Evolutionary conservation across 2,888 invertebrate genomes (phyloP), one percentile per base, ranked within the genome.

Genomic region (Nasonovia ribisnigri): DNA sequence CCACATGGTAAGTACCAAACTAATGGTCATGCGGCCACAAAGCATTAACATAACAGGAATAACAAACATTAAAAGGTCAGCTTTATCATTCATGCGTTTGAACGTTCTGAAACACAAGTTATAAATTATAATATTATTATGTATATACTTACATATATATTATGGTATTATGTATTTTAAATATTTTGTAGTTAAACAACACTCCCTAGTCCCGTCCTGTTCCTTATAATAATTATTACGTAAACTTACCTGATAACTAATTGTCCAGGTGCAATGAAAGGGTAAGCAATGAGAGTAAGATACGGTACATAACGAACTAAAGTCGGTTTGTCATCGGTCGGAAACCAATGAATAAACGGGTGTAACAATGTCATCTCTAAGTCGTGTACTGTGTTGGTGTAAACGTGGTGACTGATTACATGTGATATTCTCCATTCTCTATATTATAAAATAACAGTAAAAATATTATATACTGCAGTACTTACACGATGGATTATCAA

Each of bases 381-480:
- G 95, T 98, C 98, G 95, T 97, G 96, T 8, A 97, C 96, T 0
- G 98, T 97, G 95, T 98, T 98, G 0, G 98, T 97, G 95, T 97
- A 98, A 20, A 97, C 96, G 95, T 98, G 98, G 95, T 98, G 98
- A 67, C 98, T 98, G 87, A 98, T 95, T 0, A 96, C 97, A 95
- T 98, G 98, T 0, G 97, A 97, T 77, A 98, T 96, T 94, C 98
- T 96, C 97, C 97, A 98, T 94, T 97, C 97, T 95, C 97, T 96
- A 95, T 94, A 96, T 94, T 54, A 24, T 54, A 20, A 48, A 20
- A 88, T 10, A 20, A 16, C 11, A 3, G 3, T 29, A 16, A 86
- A 48, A 86, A n/a, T 46, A 48, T 77, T 36, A 42, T 36, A 77
- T 6, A 57, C 20, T 36, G 8, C 20, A 20, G 36, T 36, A 42